phyloP scores from a whole-genome alignment of 2,888 invertebrate genomes.

The Sarcophaga rosellei region DNA sequence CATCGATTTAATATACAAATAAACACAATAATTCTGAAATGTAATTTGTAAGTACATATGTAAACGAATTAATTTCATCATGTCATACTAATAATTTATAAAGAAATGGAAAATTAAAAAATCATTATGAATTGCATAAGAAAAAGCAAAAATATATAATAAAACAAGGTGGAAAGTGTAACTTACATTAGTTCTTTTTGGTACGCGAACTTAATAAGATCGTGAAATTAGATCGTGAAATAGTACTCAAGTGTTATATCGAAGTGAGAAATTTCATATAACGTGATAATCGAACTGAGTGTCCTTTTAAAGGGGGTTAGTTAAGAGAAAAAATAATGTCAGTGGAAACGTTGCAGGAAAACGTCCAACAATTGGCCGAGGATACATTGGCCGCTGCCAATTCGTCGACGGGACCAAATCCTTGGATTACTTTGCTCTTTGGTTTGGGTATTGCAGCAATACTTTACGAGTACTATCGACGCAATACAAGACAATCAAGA shows the following conservation, averaged over 20 bases:
- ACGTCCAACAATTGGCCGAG: constrained; percentile 74
- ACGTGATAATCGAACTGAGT: neutral
- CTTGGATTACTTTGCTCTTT: constrained; percentile 74
- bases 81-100: neutral
- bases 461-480: constrained; percentile 81
- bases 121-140: neutral
- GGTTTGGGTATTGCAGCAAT: constrained; percentile 73
- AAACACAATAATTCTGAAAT: too few relatives aligned
- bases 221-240: neutral
- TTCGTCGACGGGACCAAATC: constrained; percentile 67
- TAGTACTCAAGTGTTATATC: constrained; percentile 57
- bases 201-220: constrained; percentile 22
- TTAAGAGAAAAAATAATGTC: constrained; percentile 69
- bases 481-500: constrained; percentile 82
- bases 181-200: constrained; percentile 46
- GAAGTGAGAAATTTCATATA: constrained; percentile 65
- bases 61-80: constrained; percentile 21
- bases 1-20: too few relatives aligned
- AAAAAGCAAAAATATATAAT: constrained; percentile 50
- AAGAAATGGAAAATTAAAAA: neutral
- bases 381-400: constrained; percentile 56
- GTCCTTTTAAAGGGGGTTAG: constrained; percentile 29
- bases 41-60: neutral
- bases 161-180: constrained; percentile 6
- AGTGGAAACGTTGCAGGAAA: constrained; percentile 70